Conservation (phyloP, 2,797 vertebrate species). For the Babyrousa celebensis region DNA sequence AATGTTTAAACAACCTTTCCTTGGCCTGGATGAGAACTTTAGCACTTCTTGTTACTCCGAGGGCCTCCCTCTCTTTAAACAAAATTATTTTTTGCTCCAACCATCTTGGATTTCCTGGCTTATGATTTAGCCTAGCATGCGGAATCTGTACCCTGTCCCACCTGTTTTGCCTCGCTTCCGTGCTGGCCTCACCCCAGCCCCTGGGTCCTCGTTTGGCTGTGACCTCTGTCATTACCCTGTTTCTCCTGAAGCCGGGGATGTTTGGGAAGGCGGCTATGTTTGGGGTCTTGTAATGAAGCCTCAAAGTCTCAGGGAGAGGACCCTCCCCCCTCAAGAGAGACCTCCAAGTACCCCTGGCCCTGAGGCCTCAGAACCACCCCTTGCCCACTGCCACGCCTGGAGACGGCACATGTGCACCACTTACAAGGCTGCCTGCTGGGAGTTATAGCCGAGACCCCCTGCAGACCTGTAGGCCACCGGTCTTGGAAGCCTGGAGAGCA, state of each 20-base stretch:
- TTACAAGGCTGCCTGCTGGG: not conserved
- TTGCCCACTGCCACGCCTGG: not conserved
- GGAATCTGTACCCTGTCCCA: not conserved
- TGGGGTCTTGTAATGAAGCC: not conserved
- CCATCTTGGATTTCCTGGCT: not conserved
- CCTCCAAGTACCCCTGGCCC: not conserved
- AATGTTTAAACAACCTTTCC: not conserved
- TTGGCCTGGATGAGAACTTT: not conserved
- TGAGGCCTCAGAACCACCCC: not conserved
- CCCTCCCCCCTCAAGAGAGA: not conserved
- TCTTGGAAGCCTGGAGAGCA: not conserved
- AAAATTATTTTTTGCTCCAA: not conserved
- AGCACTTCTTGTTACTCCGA: not conserved
- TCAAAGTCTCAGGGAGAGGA: slow-evolving; percentile 33
- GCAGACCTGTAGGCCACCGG: too few species aligned
- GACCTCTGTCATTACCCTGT: not conserved
- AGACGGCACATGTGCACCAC: not conserved
- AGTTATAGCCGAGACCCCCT: not conserved
- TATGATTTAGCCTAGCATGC: not conserved
- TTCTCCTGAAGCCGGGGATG: slow-evolving; percentile 45
- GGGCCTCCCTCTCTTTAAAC: not conserved
- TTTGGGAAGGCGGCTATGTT: not conserved
- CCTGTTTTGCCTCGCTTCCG: not conserved
- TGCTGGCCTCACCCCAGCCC: not conserved
- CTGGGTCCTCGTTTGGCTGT: not conserved